Evolutionary conservation across 1,140 invertebrate genomes (phyloP).

Genomic region (Schlechtendalia chinensis): DNA sequence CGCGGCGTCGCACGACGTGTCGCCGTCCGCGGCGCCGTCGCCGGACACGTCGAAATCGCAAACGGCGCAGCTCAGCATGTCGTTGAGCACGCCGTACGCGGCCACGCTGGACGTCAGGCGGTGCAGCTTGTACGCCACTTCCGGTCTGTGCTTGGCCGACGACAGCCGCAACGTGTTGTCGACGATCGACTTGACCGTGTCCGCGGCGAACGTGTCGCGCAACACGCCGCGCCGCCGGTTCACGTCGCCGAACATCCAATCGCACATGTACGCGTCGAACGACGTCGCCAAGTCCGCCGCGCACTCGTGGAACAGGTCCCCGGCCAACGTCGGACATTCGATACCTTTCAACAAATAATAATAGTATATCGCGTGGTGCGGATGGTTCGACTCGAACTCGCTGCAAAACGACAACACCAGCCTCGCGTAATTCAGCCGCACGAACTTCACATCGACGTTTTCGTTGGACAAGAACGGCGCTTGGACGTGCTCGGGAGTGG

Average conservation of each 20-base stretch:
- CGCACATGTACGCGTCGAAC: conserved; percentile 35
- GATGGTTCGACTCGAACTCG: conserved; percentile 5
- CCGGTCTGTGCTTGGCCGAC: neutral
- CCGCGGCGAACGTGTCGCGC: neutral
- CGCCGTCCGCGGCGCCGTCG: neutral
- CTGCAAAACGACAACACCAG: conserved; percentile 24
- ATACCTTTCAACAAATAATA: conserved; percentile 30
- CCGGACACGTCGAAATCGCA: conserved; percentile 18
- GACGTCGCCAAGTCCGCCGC: conserved; percentile 33
- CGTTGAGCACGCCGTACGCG: conserved; percentile 14
- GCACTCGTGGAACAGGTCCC: conserved; percentile 18
- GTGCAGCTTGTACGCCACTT: conserved; percentile 29
- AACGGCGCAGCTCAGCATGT: conserved; percentile 16
- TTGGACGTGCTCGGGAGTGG: conserved; percentile 53
- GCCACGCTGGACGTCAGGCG: neutral
- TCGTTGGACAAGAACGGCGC: conserved; percentile 37
- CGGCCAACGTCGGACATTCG: neutral
- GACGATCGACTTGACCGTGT: neutral
- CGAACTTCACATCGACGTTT: conserved; percentile 28
- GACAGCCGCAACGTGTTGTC: conserved; percentile 17
- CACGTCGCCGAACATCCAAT: conserved; percentile 15
- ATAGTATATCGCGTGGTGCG: conserved; percentile 29
- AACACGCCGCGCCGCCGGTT: conserved; percentile 1
- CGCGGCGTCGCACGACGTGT: too few relatives aligned
- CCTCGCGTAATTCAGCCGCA: conserved; percentile 16